Evolutionary conservation across 1,140 invertebrate genomes (phyloP), one percentile per base, ranked within the genome.

Genomic region (Drosophila nasuta): DNA sequence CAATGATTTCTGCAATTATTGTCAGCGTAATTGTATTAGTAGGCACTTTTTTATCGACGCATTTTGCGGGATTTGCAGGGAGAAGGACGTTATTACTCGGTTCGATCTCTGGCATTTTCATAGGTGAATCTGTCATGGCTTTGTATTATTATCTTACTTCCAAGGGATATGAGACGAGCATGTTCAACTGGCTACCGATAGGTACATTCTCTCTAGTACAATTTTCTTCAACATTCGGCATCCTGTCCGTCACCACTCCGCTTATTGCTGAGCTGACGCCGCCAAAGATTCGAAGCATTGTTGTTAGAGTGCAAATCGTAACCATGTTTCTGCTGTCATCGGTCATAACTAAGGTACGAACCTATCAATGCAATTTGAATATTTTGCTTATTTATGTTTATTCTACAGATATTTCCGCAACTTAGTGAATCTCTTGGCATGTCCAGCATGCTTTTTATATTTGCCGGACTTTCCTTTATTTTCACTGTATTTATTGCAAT

Each of bases 1-100:
- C 95, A 0, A 93, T 93, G 25, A 82, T 95, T 10, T 94, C 94
- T 0, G 95, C 96, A 0, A 97, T 97, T 56, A 95, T 97, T 25
- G 94, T 98, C 67, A 97, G 96, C 17, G 77, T 72, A 0, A 93
- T 94, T 62, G 93, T 93, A 51, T 67, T 93, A 1, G 25, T 93
- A 1, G 93, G 93, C 0, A 93, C 93, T 1, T 91, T 93, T n/a
- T 81, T 93, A 0, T 93, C 93, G 1, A 93, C 93, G 35, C 87
- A 93, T 33, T 92, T 93, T 15, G 93, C 93, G 0, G 93, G 93
- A 64, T 81, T 92, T 54, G 93, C 93, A 54, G 93, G 93, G 7
- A 67, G 93, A 10, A 80, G 77, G 92, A 6, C 64, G 3, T 30
- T 85, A 5, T 13, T 85, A 7, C 41, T 62, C 3, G 25, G 74